Evolutionary conservation across 2,113 vertebrate genomes (phyloP).

Genomic region (Cacatua alba): DNA sequence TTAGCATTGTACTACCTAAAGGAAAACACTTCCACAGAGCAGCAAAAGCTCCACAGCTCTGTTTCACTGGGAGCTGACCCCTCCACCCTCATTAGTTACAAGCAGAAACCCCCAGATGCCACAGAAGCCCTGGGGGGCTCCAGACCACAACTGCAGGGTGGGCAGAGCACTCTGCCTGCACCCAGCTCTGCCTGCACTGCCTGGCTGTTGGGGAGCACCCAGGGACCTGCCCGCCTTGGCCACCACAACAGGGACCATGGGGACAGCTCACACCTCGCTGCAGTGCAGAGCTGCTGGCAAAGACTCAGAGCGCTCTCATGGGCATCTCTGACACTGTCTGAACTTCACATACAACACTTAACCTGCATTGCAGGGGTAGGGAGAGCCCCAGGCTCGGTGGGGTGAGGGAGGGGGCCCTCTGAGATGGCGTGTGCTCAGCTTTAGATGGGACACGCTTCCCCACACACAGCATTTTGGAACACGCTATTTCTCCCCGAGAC

Average conservation of each 20-base stretch:
- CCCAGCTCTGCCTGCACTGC: rapidly evolving
- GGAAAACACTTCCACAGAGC: not conserved
- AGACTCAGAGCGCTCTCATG: not conserved
- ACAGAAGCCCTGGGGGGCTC: not conserved
- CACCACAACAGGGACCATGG: rapidly evolving
- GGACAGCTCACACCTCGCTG: not conserved
- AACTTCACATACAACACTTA: not conserved
- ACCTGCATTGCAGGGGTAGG: not conserved
- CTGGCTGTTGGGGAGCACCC: not conserved
- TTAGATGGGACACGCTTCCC: not conserved
- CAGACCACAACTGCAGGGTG: rapidly evolving
- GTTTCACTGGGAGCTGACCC: not conserved
- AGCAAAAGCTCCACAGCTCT: not conserved
- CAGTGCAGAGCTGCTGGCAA: not conserved
- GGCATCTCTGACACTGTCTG: not conserved
- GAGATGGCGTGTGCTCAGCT: not conserved
- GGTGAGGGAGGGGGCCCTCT: not conserved
- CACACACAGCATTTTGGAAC: not conserved
- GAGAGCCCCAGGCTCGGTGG: not conserved
- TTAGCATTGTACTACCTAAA: not conserved
- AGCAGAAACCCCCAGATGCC: not conserved
- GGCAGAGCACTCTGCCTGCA: rapidly evolving
- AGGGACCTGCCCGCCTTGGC: not conserved
- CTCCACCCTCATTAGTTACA: not conserved
- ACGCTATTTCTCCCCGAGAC: not conserved